Conservation (phyloP, 2,888 invertebrate genomes). For the Agonopterix subpropinquella region DNA sequence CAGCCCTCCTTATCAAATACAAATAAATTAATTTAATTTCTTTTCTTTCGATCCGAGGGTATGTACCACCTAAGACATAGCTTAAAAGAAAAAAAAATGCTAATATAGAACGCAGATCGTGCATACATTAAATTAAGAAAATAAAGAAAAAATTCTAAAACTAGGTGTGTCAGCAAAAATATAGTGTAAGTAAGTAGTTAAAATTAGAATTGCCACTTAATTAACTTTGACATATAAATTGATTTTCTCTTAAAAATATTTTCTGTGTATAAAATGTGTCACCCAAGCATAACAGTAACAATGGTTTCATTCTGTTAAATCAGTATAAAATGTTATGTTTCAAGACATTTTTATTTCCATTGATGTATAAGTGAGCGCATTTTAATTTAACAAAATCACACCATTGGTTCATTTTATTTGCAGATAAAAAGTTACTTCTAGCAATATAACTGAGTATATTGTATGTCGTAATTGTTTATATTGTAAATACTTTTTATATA, state of each 20-base stretch:
- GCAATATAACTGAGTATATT: slow-evolving; percentile 62
- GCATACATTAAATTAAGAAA: slow-evolving; percentile 68
- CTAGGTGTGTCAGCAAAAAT: slow-evolving; percentile 75
- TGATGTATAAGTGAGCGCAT: too few relatives aligned
- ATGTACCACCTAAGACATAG: slow-evolving; percentile 40
- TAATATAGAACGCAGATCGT: slow-evolving; percentile 72
- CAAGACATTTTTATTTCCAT: slow-evolving; percentile 3
- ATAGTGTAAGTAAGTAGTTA: slow-evolving; percentile 53
- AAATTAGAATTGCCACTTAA: slow-evolving; percentile 72
- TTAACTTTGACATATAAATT: slow-evolving; percentile 70
- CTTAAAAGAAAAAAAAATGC: slow-evolving; percentile 47
- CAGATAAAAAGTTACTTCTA: slow-evolving; percentile 68
- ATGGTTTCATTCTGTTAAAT: neutral
- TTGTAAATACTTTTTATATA: slow-evolving; percentile 66
- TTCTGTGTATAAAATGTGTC: slow-evolving; percentile 73
- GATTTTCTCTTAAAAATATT: slow-evolving; percentile 67
- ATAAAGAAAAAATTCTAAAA: slow-evolving; percentile 44
- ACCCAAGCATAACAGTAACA: slow-evolving; percentile 56
- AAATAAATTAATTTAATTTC: slow-evolving; percentile 44
- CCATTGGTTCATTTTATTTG: slow-evolving; percentile 48
- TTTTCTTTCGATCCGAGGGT: slow-evolving; percentile 27
- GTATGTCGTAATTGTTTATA: slow-evolving; percentile 66
- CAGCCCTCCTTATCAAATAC: slow-evolving; percentile 2
- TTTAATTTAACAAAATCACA: slow-evolving; percentile 35
- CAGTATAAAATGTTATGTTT: too few relatives aligned